Evolutionary conservation across 2,888 invertebrate genomes (phyloP), one percentile per base, ranked within the genome.

Genomic region (Himalopsyche kuldschensis): DNA sequence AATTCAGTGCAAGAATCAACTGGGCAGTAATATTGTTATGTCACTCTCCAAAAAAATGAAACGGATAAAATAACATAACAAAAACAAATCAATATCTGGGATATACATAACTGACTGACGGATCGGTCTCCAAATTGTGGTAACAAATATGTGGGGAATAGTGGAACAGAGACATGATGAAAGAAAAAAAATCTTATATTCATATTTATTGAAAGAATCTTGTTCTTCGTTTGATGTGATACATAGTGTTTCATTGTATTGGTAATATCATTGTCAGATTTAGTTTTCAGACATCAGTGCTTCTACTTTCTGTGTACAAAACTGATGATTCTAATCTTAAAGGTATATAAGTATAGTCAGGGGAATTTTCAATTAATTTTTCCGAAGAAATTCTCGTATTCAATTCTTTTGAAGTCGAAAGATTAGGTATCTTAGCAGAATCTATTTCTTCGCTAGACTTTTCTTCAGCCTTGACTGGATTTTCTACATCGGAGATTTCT

Each of bases 281-380:
- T n/a, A 10, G 10, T 31, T 24, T 87, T 89, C 89, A 92, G 55
- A 92, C 92, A 85, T 92, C 92, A 86, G 92, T 92, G 30, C 84
- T 83, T 80, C 82, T 85, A 87, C 90, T 91, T 88, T 91, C 91
- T 35, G 91, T 91, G 80, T 89, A 87, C 47, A 89, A 88, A 76
- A 89, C 87, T 82, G 89, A 88, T 87, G 90, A 90, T 27, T 84
- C 84, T 80, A 84, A 47, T 55, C 90, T 90, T 87, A 91, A 88
- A 46, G 90, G 88, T 84, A 90, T 89, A 84, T 88, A 89, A 87
- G 91, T 91, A 87, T 91, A 91, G 86, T 92, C 91, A 10, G 20
- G 91, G 91, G 82, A 41, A 82, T 17, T 63, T 35, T 63, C 55
- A 77, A 76, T 1, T 24, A 46, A 87, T 86, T 84, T 87, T 87